Evolutionary conservation across 2,888 invertebrate genomes (phyloP).

Genomic region (Tribolium freemani): DNA sequence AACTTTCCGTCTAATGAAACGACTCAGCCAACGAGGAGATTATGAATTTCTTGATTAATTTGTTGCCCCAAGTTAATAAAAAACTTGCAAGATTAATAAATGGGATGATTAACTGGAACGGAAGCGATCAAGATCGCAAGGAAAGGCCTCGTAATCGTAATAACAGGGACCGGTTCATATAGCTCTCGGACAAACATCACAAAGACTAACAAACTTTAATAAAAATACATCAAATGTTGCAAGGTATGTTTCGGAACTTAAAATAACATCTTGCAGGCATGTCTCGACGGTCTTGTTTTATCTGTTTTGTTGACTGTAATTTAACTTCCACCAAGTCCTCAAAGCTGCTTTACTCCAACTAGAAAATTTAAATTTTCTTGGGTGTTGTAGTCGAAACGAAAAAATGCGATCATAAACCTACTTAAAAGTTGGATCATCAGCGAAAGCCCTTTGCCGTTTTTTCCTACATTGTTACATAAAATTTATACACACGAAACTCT

Average conservation of each 20-base stretch:
- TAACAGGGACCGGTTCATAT: not conserved
- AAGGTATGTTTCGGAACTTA: not conserved
- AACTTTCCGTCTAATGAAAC: conserved; percentile 32
- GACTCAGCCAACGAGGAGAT: conserved; percentile 7
- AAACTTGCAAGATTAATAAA: conserved; percentile 27
- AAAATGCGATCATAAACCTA: not conserved
- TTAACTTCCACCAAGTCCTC: not conserved
- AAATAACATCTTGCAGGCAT: not conserved
- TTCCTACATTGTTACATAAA: too few species aligned
- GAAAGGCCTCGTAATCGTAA: not conserved
- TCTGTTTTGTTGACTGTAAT: not conserved
- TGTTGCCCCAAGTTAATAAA: conserved; percentile 24
- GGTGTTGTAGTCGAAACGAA: not conserved
- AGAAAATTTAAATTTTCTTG: not conserved
- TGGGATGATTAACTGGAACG: conserved; percentile 16
- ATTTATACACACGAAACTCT: too few species aligned
- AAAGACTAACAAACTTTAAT: not conserved
- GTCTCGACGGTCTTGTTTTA: not conserved
- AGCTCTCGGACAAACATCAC: not conserved
- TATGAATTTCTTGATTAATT: conserved; percentile 37
- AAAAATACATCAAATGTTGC: not conserved
- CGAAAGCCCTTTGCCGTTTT: not conserved
- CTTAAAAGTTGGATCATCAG: not conserved
- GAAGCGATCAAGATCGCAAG: conserved; percentile 14
- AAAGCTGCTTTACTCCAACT: not conserved